Evolutionary conservation across 2,797 vertebrate genomes (phyloP).

Genomic region (Coregonus ussuriensis): DNA sequence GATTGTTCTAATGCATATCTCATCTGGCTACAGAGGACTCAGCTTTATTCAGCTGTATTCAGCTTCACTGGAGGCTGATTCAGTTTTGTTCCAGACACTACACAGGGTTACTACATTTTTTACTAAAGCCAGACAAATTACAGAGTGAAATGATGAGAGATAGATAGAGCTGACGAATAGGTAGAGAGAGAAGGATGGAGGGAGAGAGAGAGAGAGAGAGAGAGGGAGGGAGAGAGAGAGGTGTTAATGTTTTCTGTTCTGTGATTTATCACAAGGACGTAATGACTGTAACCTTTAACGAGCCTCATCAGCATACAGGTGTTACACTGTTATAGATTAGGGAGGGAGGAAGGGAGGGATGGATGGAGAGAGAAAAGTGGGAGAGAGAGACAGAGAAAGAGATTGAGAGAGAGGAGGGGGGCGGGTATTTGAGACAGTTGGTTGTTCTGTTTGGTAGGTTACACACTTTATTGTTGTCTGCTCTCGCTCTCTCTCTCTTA

Average conservation of each 20-base stretch:
- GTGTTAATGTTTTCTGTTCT: background rate
- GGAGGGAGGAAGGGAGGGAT: background rate
- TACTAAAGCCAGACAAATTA: background rate
- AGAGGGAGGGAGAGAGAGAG: background rate
- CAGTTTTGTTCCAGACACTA: background rate
- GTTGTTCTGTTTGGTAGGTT: too few species aligned
- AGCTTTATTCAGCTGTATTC: background rate
- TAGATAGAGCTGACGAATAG: background rate
- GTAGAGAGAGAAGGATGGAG: background rate
- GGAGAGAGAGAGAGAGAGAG: background rate
- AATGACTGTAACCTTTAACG: conserved; percentile 10
- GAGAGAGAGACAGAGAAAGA: too few species aligned
- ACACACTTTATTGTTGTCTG: too few species aligned
- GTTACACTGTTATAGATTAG: background rate
- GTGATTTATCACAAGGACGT: background rate
- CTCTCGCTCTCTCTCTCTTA: too few species aligned
- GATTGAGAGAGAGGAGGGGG: too few species aligned
- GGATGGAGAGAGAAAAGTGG: background rate
- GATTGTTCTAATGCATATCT: background rate
- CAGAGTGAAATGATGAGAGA: conserved; percentile 8
- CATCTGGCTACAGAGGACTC: background rate
- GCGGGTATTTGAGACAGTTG: too few species aligned
- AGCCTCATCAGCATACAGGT: background rate
- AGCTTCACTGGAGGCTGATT: background rate
- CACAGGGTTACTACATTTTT: background rate